Base-by-base conservation (phyloP, 1,140 invertebrate genomes). In the Homalodisca vitripennis region DNA sequence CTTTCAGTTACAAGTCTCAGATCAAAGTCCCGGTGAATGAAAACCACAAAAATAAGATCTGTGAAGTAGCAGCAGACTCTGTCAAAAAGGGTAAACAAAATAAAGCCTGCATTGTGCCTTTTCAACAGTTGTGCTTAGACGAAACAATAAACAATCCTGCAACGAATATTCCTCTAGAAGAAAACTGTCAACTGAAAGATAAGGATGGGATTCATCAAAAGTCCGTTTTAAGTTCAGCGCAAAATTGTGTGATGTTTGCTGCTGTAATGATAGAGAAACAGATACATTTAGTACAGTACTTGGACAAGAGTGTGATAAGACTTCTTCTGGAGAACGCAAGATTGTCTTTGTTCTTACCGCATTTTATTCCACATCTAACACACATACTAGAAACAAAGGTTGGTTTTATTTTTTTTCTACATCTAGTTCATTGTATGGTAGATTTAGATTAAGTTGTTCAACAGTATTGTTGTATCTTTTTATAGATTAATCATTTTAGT, bases 231-330 rank as follows among this genome's bases (percentile, higher is more conserved):
- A 12, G 22, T 10, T 60, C 55, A 6, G 55, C 29, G 10, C 55
- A 60, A 14, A 24, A 60, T n/a, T 60, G 55, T 27, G 55, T 60
- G 24, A 60, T 60, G 55, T 60, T 60, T 60, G 14, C 55, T 60
- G 55, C 26, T 3, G 14, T 3, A 12, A 26, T 60, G 26, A 26
- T 60, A 27, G 26, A 60, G 3, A 26, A n/a, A 30, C 55, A 60
- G 24, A 29, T 30, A 2, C 14, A 26, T 13, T 22, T 24, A 12
- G 6, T 60, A 3, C 24, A 27, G 24, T 60, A 26, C 29, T 27
- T 60, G 14, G 55, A 60, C 24, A 60, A 60, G 24, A 29, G 24
- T 60, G 24, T 24, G 14, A 27, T 60, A 3, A 26, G 55, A 30
- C 29, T 60, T 14, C 55, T 60, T 10, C 6, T 26, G 2, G 55